Evolutionary conservation across 2,113 vertebrate genomes (phyloP).

Genomic region (Catharus fuscescens): DNA sequence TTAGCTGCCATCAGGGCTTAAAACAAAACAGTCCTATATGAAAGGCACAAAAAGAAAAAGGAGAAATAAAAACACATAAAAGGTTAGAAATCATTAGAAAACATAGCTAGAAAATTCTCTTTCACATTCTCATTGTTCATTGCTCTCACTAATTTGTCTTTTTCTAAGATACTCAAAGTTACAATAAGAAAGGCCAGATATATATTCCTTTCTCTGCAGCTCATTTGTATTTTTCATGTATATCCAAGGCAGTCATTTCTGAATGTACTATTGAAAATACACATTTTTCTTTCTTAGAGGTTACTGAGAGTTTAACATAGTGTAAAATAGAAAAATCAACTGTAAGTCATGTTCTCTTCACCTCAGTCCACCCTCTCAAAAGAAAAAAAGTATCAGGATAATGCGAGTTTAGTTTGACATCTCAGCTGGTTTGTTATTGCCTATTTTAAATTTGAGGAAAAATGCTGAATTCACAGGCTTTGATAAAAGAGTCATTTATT

Average conservation of each 20-base stretch:
- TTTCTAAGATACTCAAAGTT: neutral
- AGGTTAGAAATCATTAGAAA: neutral
- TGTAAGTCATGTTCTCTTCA: conserved; percentile 34
- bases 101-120: neutral
- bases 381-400: neutral
- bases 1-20: neutral
- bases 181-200: neutral
- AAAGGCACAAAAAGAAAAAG: neutral
- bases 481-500: conserved; percentile 53
- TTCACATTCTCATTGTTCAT: neutral
- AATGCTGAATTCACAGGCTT: conserved; percentile 40
- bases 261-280: neutral
- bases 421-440: conserved; percentile 40
- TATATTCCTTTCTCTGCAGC: neutral
- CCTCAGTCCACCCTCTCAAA: neutral
- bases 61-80: neutral
- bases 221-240: conserved; percentile 11
- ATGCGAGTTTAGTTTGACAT: conserved; percentile 38
- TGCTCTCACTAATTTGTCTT: neutral
- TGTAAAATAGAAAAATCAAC: conserved; percentile 1
- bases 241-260: neutral
- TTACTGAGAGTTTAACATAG: conserved; percentile 44
- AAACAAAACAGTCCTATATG: neutral
- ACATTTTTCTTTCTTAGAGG: conserved; percentile 3
- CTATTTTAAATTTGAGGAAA: neutral